A percentile compares a stretch with the other conserved stretches of the same genome.
Conservation (phyloP, 2,113 vertebrate species). For the Mellivora capensis region DNA sequence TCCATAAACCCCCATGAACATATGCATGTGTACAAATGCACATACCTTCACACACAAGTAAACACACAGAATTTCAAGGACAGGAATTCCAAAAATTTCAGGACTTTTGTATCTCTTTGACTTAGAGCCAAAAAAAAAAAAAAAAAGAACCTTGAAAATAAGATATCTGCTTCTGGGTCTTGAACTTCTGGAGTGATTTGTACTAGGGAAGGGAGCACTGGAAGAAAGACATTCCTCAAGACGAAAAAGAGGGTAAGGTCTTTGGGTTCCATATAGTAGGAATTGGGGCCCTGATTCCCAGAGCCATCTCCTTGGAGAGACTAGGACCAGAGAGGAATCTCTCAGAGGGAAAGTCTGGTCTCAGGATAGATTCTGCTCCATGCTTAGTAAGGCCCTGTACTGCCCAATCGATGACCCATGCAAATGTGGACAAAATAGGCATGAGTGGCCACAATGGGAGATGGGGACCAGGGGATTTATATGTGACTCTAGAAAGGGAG, state of each 20-base stretch:
- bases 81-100: background rate
- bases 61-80: background rate
- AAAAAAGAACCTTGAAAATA: background rate
- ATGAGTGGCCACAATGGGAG: background rate
- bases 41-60: background rate
- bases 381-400: background rate
- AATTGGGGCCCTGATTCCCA: background rate
- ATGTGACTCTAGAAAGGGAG: background rate
- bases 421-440: background rate
- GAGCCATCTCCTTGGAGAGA: background rate
- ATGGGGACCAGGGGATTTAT: background rate
- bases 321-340: background rate
- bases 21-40: background rate
- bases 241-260: background rate
- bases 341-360: background rate
- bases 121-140: background rate
- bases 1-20: background rate
- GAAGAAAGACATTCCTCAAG: background rate
- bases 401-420: background rate
- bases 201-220: background rate
- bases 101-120: background rate
- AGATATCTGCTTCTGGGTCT: background rate
- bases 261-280: background rate
- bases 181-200: background rate
- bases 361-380: background rate